Conservation (phyloP, 2,797 vertebrate species). For the Chelmon rostratus region DNA sequence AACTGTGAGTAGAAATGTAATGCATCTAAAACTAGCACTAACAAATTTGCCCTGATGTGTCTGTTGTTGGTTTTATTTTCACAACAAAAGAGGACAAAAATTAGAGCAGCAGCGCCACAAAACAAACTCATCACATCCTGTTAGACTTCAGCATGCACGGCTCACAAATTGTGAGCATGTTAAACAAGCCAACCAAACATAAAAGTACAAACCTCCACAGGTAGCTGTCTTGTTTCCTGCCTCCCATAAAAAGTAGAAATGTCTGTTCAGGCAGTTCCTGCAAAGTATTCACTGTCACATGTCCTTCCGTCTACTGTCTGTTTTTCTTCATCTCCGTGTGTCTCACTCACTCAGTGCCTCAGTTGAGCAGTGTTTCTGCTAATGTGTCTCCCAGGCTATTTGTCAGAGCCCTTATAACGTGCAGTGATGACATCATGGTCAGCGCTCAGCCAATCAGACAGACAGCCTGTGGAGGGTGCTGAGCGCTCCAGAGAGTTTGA, state of each 20-base stretch:
- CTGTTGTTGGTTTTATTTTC: constrained; percentile 12
- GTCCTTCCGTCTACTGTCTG: constrained; percentile 52
- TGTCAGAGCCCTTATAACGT: constrained; percentile 88
- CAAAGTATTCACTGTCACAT: constrained; percentile 65
- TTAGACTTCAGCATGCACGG: constrained; percentile 21
- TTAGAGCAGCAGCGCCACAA: background rate
- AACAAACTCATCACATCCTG: constrained; percentile 8
- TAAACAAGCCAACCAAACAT: constrained; percentile 27
- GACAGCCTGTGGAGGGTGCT: constrained; percentile 66
- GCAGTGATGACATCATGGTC: constrained; percentile 86
- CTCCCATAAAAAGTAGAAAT: constrained; percentile 76
- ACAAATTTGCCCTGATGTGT: background rate
- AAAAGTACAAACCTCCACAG: constrained; percentile 83
- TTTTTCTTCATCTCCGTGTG: constrained; percentile 51
- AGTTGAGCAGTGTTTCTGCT: constrained; percentile 77
- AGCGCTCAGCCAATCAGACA: constrained; percentile 84
- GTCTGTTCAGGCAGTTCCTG: constrained; percentile 55
- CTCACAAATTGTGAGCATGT: constrained; percentile 24
- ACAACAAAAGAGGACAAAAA: constrained; percentile 14
- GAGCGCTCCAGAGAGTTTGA: constrained; percentile 78
- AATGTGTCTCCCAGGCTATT: constrained; percentile 86
- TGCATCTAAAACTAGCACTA: constrained; percentile 7
- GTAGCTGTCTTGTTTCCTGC: constrained; percentile 63
- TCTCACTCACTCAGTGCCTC: constrained; percentile 70
- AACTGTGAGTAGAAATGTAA: background rate